These are phyloP conservation scores for Mandrillus leucophaeus DNA, from an alignment of 2,113 vertebrate genomes.

Conservation along the genomic window DNA sequence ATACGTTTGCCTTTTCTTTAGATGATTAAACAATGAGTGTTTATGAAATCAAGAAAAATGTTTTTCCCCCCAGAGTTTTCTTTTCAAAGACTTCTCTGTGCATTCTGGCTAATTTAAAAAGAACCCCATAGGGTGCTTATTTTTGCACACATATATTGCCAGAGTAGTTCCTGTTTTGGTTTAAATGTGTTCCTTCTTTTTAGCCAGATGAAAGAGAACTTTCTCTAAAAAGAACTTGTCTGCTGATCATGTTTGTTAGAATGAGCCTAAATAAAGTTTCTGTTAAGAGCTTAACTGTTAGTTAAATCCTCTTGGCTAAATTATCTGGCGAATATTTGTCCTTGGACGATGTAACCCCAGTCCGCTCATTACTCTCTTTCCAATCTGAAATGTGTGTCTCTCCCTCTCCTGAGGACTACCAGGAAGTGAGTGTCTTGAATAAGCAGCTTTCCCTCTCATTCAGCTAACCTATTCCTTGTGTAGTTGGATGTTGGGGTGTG, in stretches of 20 bases:
- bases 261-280: constrained; percentile 45
- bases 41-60: constrained; percentile 62
- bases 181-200: constrained; percentile 69
- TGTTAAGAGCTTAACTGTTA: constrained; percentile 10
- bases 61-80: not conserved
- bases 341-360: not conserved
- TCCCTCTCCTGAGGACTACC: not conserved
- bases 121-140: constrained; percentile 54
- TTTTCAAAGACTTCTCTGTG: constrained; percentile 68
- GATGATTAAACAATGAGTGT: constrained; percentile 65
- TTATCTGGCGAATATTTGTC: not conserved
- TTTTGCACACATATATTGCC: constrained; percentile 62
- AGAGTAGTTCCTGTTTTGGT: constrained; percentile 72
- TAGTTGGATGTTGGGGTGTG: not conserved
- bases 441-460: not conserved
- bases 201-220: constrained; percentile 65
- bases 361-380: not conserved
- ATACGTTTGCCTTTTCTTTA: constrained; percentile 52
- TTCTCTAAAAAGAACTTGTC: constrained; percentile 62
- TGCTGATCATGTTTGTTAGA: constrained; percentile 51
- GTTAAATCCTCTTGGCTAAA: constrained; percentile 25
- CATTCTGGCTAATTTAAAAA: constrained; percentile 52
- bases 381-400: not conserved
- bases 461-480: not conserved
- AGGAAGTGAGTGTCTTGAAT: not conserved